Conservation (phyloP, 2,113 vertebrate genomes). For the rabbit (Oryctolagus cuniculus) region DNA sequence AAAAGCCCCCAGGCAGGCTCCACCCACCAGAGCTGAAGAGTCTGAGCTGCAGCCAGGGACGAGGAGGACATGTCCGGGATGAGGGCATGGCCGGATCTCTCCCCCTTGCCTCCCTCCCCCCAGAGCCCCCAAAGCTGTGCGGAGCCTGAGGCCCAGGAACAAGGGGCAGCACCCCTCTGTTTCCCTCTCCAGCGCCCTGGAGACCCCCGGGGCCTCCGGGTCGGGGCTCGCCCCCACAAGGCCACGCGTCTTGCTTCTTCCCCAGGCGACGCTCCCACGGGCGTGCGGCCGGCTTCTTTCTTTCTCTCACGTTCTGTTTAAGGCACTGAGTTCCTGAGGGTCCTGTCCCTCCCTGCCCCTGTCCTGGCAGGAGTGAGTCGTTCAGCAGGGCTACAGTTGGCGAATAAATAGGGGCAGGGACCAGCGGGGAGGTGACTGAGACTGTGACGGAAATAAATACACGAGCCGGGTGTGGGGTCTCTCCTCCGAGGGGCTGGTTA, state of each 20-base stretch:
- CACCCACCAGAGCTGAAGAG: not conserved
- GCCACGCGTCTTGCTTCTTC: slow-evolving; percentile 23
- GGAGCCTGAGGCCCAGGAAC: not conserved
- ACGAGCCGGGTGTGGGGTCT: slow-evolving; percentile 63
- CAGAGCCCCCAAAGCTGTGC: not conserved
- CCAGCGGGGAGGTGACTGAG: slow-evolving; percentile 74
- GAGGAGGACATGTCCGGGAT: not conserved
- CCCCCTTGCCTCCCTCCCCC: not conserved
- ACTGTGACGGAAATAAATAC: slow-evolving; percentile 81
- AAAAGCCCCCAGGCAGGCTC: not conserved
- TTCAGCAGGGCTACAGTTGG: slow-evolving; percentile 79
- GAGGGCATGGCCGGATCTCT: too few species aligned
- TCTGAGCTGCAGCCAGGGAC: not conserved
- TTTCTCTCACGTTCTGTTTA: slow-evolving; percentile 77
- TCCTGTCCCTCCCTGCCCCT: slow-evolving; percentile 66
- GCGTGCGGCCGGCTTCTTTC: slow-evolving; percentile 48
- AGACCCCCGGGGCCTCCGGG: not conserved
- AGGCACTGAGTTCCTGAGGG: slow-evolving; percentile 84
- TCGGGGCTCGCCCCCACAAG: not conserved
- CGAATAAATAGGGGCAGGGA: slow-evolving; percentile 84
- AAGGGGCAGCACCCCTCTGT: not conserved
- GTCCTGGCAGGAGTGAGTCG: slow-evolving; percentile 60
- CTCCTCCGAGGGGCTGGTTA: slow-evolving; percentile 56
- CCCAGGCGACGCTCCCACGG: not conserved
- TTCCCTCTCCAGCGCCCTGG: not conserved